Evolutionary conservation across 2,888 invertebrate genomes (phyloP), one percentile per base, ranked within the genome.

Genomic region (Chorisops tibialis): DNA sequence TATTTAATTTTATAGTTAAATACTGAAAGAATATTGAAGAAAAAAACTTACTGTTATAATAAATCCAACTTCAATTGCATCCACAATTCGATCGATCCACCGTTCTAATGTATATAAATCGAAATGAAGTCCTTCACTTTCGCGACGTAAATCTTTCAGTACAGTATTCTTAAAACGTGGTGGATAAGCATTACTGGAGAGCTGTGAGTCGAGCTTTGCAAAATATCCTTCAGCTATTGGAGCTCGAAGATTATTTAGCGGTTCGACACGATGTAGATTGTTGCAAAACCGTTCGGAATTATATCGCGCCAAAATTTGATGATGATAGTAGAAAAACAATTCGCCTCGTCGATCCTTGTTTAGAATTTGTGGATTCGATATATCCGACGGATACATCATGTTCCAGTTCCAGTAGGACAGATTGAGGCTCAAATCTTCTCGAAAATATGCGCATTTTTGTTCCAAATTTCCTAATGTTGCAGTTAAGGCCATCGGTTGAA

Each of bases 391-490:
- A 75, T 89, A 90, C 6, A 89, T 88, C 64, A 91, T 80, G 73
- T 91, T 89, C 90, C 90, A 91, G 73, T 90, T 89, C 89, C 89
- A 90, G 74, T 91, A 90, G 74, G 90, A 90, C 22, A 89, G 82
- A 79, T 91, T 90, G 70, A 90, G 79, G 68, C 88, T 88, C 63
- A 89, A 76, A 75, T 89, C 90, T 73, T 90, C 89, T 50, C 89
- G 82, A 82, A 87, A 91, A 77, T 90, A 91, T 35, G 88, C 87
- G 58, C 88, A 77, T 14, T 86, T 82, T 75, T 89, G 88, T 70
- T 91, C 91, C 0, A 83, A 83, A 69, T 90, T 88, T 3, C 79
- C 65, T 59, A 83, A 81, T 0, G 84, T 82, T 0, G 88, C 89
- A 0, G 89, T 87, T 74, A 85, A 88, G 76, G 88, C 85, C 21